These are phyloP conservation scores for Pristis pectinata DNA, from an alignment of 2,797 vertebrate species.

Conservation along the genomic window DNA sequence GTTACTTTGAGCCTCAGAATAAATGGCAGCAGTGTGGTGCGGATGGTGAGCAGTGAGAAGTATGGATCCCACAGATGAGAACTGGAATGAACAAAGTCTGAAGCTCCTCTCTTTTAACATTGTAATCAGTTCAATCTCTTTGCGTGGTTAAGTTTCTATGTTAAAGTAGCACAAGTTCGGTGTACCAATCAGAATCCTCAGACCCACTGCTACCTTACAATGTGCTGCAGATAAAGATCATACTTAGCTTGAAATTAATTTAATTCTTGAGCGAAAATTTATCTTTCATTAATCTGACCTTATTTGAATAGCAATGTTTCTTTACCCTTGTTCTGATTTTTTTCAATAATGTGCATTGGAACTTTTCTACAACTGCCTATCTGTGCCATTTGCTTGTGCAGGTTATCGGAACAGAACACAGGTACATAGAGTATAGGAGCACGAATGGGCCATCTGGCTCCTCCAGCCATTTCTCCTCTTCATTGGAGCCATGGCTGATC, in stretches of 20 bases:
- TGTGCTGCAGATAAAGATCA: not conserved
- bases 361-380: not conserved
- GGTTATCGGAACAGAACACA: too few relatives aligned
- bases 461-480: too few relatives aligned
- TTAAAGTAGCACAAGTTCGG: not conserved
- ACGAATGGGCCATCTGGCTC: too few relatives aligned
- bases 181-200: not conserved
- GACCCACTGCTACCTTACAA: not conserved
- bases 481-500: too few relatives aligned
- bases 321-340: not conserved
- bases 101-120: not conserved
- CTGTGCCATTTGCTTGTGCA: not conserved
- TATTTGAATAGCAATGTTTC: not conserved
- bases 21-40: not conserved
- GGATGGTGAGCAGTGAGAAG: not conserved
- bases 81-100: not conserved
- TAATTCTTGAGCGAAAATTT: not conserved
- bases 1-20: not conserved
- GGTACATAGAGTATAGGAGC: too few relatives aligned
- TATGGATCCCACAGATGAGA: not conserved
- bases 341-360: not conserved
- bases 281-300: slow-evolving; percentile 32
- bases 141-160: not conserved
- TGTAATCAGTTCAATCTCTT: not conserved
- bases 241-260: not conserved